Evolutionary conservation across 53 echinoderm and acorn worm genomes (phyloP).

Genomic region (Holothuria leucospilota): DNA sequence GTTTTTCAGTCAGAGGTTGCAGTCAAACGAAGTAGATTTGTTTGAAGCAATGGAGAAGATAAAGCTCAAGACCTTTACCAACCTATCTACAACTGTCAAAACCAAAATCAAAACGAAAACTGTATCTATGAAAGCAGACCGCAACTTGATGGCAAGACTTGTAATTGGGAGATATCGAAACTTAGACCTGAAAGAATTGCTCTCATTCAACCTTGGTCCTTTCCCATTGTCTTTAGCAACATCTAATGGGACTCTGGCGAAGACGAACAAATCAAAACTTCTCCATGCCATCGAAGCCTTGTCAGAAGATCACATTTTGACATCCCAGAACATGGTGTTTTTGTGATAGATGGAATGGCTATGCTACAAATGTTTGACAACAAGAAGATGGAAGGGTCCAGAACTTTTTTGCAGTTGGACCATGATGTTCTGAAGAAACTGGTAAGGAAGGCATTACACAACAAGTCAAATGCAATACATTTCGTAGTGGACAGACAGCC

Average conservation of each 20-base stretch:
- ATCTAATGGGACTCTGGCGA: conserved; percentile 39
- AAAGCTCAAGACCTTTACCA: conserved; percentile 63
- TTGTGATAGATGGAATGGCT: conserved; percentile 64
- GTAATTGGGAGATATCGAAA: conserved; percentile 56
- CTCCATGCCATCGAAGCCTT: conserved; percentile 48
- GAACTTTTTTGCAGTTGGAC: conserved; percentile 44
- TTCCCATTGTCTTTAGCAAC: conserved; percentile 53
- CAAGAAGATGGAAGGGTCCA: background rate
- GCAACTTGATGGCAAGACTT: conserved; percentile 60
- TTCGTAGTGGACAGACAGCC: conserved; percentile 46
- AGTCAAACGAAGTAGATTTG: conserved; percentile 41
- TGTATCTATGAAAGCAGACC: conserved; percentile 42
- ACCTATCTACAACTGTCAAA: conserved; percentile 38
- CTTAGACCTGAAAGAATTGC: conserved; percentile 53
- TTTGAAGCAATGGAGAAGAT: conserved; percentile 48
- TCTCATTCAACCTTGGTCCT: conserved; percentile 54
- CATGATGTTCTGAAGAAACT: background rate
- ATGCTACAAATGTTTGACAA: conserved; percentile 48
- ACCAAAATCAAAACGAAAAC: conserved; percentile 50
- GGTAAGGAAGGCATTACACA: conserved; percentile 21
- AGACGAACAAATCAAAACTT: conserved; percentile 61
- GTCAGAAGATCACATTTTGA: conserved; percentile 10
- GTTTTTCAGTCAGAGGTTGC: conserved; percentile 32
- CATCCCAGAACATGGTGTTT: conserved; percentile 43
- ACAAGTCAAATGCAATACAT: conserved; percentile 25